phyloP scores from a whole-genome alignment of 2,888 invertebrate species.

The Automeris io region DNA sequence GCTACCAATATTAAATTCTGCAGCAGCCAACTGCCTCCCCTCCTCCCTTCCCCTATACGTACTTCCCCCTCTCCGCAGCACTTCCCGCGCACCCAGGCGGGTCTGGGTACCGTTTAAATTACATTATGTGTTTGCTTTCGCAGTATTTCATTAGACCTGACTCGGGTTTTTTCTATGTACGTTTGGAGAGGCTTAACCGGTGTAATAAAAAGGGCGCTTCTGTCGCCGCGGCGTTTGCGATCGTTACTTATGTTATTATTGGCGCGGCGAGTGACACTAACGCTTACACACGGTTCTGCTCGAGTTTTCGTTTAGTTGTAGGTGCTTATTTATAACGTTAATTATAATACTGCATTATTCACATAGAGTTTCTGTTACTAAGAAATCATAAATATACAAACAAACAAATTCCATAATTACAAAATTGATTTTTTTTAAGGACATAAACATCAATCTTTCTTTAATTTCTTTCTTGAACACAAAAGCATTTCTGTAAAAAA shows the following conservation, averaged over 20 bases:
- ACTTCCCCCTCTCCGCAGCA: conserved; percentile 4
- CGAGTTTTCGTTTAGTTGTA: neutral
- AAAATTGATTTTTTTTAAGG: too few species aligned
- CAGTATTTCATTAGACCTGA: conserved; percentile 20
- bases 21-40: conserved; percentile 19
- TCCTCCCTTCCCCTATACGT: conserved; percentile 13
- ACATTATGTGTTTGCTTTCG: conserved; percentile 50
- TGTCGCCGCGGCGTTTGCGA: neutral
- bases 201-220: conserved; percentile 1
- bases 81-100: conserved; percentile 1
- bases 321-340: too few species aligned
- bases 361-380: too few species aligned
- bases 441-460: too few species aligned
- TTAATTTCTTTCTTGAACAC: too few species aligned
- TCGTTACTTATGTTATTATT: neutral
- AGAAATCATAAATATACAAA: too few species aligned
- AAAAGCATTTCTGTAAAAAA: too few species aligned
- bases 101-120: conserved; percentile 33
- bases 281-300: neutral
- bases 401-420: too few species aligned
- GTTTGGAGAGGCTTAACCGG: neutral
- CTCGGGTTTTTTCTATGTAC: conserved; percentile 3
- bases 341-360: too few species aligned
- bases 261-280: neutral
- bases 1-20: conserved; percentile 68